Percentiles rank a stretch among this genome's conserved stretches.
These are phyloP conservation scores for Catamblyrhynchus diadema DNA, from an alignment of 2,797 vertebrate species.

Conservation along the genomic window DNA sequence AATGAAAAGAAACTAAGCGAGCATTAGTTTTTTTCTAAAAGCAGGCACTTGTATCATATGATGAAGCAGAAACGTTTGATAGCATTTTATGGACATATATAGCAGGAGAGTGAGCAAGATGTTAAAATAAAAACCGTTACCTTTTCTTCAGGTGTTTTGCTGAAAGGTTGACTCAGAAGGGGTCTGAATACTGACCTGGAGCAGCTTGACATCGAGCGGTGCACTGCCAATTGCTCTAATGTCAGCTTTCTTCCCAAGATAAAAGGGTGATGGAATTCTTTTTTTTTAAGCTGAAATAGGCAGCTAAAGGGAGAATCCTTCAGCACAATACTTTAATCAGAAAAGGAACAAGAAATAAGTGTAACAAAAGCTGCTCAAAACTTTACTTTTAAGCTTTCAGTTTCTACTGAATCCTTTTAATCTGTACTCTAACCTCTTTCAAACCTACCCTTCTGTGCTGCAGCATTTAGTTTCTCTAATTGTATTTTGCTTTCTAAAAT, in stretches of 20 bases:
- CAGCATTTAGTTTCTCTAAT: conserved; percentile 18
- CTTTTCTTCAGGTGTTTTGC: conserved; percentile 1
- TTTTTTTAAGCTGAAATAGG: conserved; percentile 7
- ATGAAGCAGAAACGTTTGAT: neutral
- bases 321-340: conserved; percentile 11
- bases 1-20: neutral
- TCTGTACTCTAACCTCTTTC: conserved; percentile 22
- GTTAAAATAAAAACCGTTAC: neutral
- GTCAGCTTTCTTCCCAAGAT: neutral
- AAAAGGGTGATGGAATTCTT: neutral
- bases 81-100: neutral
- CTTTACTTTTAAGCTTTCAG: conserved; percentile 9
- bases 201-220: neutral
- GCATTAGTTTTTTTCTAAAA: neutral
- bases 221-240: neutral
- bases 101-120: neutral
- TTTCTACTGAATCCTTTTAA: conserved; percentile 31
- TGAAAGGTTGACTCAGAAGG: neutral
- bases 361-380: conserved; percentile 37
- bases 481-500: conserved; percentile 19
- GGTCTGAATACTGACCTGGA: conserved; percentile 23
- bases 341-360: neutral
- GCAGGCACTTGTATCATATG: neutral
- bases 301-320: neutral
- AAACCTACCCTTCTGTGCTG: conserved; percentile 17